A percentile compares a stretch with the other conserved stretches of the same genome.
phyloP scores from a whole-genome alignment of 2,888 invertebrate genomes.

The Nomada fucata region DNA sequence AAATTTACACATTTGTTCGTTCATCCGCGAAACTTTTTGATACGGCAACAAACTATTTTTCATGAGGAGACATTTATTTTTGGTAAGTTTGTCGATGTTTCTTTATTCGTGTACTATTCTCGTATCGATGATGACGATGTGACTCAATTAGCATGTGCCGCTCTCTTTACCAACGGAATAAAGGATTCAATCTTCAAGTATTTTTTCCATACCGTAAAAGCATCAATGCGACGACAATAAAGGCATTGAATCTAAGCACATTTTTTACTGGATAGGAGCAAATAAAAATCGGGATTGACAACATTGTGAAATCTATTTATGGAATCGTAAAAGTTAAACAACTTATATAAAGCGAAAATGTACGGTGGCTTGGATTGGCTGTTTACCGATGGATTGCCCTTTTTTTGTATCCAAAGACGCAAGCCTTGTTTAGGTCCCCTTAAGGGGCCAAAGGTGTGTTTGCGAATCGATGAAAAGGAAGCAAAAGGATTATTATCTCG shows the following conservation, averaged over 20 bases:
- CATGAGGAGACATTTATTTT: neutral
- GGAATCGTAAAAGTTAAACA: neutral
- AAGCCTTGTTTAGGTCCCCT: conserved; percentile 37
- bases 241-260: conserved; percentile 68
- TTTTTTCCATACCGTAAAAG: conserved; percentile 14
- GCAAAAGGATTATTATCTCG: conserved; percentile 39
- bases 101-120: conserved; percentile 31
- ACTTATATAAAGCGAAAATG: neutral
- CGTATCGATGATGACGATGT: conserved; percentile 25
- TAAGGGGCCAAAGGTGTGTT: conserved; percentile 46
- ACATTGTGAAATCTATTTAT: conserved; percentile 18
- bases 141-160: conserved; percentile 55
- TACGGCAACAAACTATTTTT: neutral
- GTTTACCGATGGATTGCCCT: neutral
- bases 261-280: conserved; percentile 35
- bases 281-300: conserved; percentile 51
- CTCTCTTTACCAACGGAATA: conserved; percentile 28
- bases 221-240: conserved; percentile 39
- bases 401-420: conserved; percentile 53
- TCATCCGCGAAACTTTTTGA: neutral
- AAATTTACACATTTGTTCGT: conserved; percentile 1
- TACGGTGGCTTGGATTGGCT: conserved; percentile 20
- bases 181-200: conserved; percentile 16
- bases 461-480: conserved; percentile 46
- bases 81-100: conserved; percentile 3